These are phyloP conservation scores for Salmo trutta DNA, from an alignment of 2,797 vertebrate genomes.

Conservation along the genomic window DNA sequence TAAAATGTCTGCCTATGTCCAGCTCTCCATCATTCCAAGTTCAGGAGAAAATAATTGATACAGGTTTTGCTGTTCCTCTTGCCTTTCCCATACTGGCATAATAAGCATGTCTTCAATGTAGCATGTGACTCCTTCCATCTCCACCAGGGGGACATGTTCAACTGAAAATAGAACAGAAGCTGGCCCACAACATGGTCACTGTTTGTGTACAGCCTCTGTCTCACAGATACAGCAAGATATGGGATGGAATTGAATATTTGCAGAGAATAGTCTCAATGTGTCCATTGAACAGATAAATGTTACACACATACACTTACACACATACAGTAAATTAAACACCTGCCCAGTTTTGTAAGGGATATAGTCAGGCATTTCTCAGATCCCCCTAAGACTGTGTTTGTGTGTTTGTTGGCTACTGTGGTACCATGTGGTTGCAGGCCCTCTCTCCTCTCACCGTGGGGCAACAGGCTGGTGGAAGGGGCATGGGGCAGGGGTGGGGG, in stretches of 20 bases:
- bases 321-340: background rate
- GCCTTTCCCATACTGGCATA: background rate
- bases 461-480: constrained; percentile 9
- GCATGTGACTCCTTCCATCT: constrained; percentile 9
- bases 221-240: background rate
- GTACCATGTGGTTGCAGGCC: background rate
- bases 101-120: background rate
- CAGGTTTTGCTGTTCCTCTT: background rate
- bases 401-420: background rate
- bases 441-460: constrained; percentile 12
- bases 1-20: background rate
- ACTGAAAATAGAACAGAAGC: background rate
- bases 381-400: background rate
- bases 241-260: background rate
- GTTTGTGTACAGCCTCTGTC: background rate
- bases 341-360: background rate
- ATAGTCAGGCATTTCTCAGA: background rate
- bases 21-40: background rate
- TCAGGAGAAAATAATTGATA: background rate
- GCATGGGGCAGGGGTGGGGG: constrained; percentile 31
- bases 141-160: constrained; percentile 61
- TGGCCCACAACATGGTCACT: background rate
- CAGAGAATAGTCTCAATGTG: background rate
- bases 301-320: background rate
- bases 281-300: background rate